Evolutionary conservation across 2,797 vertebrate genomes (phyloP), one percentile per base, ranked within the genome.

Genomic region (Phalloptychus januarius): DNA sequence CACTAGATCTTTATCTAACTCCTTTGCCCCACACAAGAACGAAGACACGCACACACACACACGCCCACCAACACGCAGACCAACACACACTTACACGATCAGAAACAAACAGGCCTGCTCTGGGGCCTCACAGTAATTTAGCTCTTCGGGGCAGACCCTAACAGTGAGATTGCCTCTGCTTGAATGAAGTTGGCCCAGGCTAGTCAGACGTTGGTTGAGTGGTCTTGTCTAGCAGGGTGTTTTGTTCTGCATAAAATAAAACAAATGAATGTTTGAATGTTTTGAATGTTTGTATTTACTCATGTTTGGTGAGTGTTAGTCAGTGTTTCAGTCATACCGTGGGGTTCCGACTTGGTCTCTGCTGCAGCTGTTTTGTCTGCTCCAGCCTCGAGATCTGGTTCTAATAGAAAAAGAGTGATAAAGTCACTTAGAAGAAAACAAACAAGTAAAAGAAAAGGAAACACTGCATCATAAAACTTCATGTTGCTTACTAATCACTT

Each of bases 331-430:
- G 71, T 75, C 89, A 3, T 92, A 96, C 95, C 93, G 83, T 96
- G 95, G 71, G 95, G 92, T 72, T 96, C 94, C 7, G 90, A 85
- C 83, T 95, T 90, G 38, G 87, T 92, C 79, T 93, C 94, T 28
- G 83, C 86, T 72, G 85, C 79, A 13, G 94, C 92, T 31, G 89
- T 89, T 87, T 94, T 96, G 71, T 93, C 92, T 28, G 87, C 90
- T 12, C 86, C 92, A 13, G 86, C 91, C 76, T 95, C 95, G 28
- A 90, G 87, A 79, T 95, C 95, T 0, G 88, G 92, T 87, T 91
- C 82, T 90, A 82, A 75, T 75, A 65, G 79, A 28, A 83, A 50
- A 40, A 81, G 46, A 88, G 33, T 7, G 70, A 67, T 16, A 74
- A 46, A 78, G 28, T 65, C 52, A 89, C 77, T 75, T 31, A 56